Percentiles rank a stretch among this genome's conserved stretches.
phyloP scores from a whole-genome alignment of 2,888 invertebrate species.

The Seladonia tumulorum region DNA sequence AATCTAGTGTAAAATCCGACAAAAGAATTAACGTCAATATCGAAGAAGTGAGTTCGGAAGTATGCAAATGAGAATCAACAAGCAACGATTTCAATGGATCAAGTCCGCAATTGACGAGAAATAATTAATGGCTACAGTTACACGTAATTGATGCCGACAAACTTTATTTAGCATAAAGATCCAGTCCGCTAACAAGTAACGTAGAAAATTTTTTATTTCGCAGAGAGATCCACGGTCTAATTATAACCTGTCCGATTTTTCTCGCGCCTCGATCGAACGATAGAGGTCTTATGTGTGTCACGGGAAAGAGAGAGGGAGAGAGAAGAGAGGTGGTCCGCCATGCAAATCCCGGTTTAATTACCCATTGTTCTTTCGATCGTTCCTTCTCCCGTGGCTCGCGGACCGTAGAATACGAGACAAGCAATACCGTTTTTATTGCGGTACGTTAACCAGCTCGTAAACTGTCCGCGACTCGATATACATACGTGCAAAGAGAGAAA shows the following conservation, averaged over 20 bases:
- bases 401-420: constrained; percentile 48
- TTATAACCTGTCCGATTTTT: constrained; percentile 7
- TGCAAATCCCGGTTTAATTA: constrained; percentile 63
- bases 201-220: not conserved
- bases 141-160: not conserved
- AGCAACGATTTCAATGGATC: too few relatives aligned
- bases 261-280: not conserved
- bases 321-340: constrained; percentile 6
- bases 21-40: too few relatives aligned
- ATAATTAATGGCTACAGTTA: not conserved
- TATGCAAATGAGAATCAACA: too few relatives aligned
- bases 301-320: not conserved
- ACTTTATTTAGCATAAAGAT: not conserved
- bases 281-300: constrained; percentile 18
- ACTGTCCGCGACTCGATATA: constrained; percentile 28
- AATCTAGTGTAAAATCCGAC: too few relatives aligned
- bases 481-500: not conserved
- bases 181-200: not conserved
- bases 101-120: too few relatives aligned
- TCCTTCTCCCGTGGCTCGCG: constrained; percentile 10
- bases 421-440: constrained; percentile 58
- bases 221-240: not conserved
- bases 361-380: constrained; percentile 59
- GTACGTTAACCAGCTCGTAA: constrained; percentile 52
- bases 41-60: too few relatives aligned